Percentiles rank a stretch among this genome's conserved stretches.
Evolutionary conservation across 2,797 vertebrate species (phyloP).

Genomic region (Diglossa cyanea): DNA sequence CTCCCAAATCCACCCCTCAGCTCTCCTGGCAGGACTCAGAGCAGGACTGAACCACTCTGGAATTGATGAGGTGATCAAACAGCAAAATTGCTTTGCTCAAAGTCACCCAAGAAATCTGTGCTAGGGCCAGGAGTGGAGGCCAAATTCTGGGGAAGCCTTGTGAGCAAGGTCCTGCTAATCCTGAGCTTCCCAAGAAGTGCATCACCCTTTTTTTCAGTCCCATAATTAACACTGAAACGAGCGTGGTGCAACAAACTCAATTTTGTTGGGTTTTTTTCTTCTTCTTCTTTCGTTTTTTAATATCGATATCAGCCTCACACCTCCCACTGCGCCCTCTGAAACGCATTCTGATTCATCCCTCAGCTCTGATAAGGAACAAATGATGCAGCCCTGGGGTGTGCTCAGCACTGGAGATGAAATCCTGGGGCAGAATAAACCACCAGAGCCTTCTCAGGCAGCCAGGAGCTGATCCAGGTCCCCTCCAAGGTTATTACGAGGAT

Average conservation of each 20-base stretch:
- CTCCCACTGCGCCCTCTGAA: background rate
- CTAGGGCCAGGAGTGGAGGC: background rate
- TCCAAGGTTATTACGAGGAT: background rate
- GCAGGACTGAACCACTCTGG: rapidly evolving
- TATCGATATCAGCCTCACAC: background rate
- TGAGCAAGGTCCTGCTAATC: background rate
- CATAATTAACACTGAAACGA: background rate
- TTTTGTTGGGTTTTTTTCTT: background rate
- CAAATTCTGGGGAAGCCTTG: background rate
- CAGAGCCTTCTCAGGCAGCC: background rate
- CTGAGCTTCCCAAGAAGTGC: background rate
- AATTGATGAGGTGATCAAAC: rapidly evolving
- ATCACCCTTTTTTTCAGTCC: rapidly evolving
- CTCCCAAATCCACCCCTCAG: background rate
- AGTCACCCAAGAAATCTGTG: rapidly evolving
- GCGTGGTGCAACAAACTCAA: background rate
- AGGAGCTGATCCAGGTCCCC: background rate
- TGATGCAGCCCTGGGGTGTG: background rate
- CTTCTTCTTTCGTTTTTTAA: background rate
- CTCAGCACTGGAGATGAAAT: background rate
- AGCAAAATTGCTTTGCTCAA: background rate
- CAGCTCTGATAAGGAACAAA: conserved; percentile 53
- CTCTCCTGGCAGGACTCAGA: background rate
- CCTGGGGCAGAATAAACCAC: background rate
- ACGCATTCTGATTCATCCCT: conserved; percentile 42